Base-by-base conservation (phyloP, 1,140 invertebrate species). In the Papilio dardanus region DNA sequence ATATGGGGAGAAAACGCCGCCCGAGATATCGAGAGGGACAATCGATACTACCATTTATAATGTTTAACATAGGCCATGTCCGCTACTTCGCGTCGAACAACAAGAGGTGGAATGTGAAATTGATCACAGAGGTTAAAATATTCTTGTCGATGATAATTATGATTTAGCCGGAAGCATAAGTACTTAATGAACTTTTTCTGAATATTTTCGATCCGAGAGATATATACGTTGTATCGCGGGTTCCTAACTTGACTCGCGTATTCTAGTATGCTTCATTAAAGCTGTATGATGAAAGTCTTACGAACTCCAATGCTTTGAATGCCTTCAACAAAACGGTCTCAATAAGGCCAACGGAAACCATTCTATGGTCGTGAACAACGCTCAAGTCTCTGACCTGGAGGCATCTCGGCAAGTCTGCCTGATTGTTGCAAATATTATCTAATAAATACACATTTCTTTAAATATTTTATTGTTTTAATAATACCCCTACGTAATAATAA, bases 361-460 rank as follows among this genome's bases (percentile, higher is more conserved):
- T n/a, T n/a, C n/a, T n/a, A n/a, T n/a, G n/a, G n/a, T n/a, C n/a
- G n/a, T n/a, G n/a, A n/a, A n/a, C n/a, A n/a, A n/a, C n/a, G n/a
- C n/a, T n/a, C n/a, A n/a, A n/a, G n/a, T n/a, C n/a, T n/a, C n/a
- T n/a, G n/a, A n/a, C n/a, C n/a, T n/a, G n/a, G n/a, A n/a, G n/a
- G n/a, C n/a, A n/a, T n/a, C n/a, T n/a, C n/a, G n/a, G n/a, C n/a
- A n/a, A n/a, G n/a, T n/a, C n/a, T n/a, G n/a, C n/a, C n/a, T n/a
- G n/a, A n/a, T n/a, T n/a, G n/a, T n/a, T n/a, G n/a, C n/a, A n/a
- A n/a, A n/a, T n/a, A n/a, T n/a, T n/a, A n/a, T n/a, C n/a, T 73
- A 71, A 71, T 71, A 71, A 71, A 71, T 73, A 54, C 54, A 58
- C 16, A 30, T 73, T 73, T 54, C 46, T 73, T 71, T 50, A 6